These are phyloP conservation scores for Subacronicta megacephala DNA, from an alignment of 2,888 invertebrate species.

Conservation along the genomic window DNA sequence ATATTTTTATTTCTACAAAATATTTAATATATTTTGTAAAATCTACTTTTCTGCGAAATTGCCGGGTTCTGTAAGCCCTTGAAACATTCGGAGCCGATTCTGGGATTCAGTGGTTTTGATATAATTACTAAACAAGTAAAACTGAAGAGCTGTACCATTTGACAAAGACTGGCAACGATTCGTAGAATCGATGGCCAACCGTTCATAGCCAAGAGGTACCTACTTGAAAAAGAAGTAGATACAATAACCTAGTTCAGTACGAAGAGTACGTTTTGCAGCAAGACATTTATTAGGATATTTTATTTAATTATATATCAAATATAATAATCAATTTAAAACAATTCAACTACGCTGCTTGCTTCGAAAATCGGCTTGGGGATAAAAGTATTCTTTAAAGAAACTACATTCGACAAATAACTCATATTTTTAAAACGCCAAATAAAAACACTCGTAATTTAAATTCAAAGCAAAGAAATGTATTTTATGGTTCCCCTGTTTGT, in stretches of 20 bases:
- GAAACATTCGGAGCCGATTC: background rate
- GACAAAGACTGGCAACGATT: slow-evolving; percentile 18
- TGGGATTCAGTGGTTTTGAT: slow-evolving; percentile 1
- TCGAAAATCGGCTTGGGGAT: too few species aligned
- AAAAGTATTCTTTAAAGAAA: too few species aligned
- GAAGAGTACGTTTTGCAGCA: background rate
- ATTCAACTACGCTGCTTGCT: too few species aligned
- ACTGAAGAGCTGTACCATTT: slow-evolving; percentile 21
- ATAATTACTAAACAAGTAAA: slow-evolving; percentile 13
- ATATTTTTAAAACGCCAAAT: slow-evolving; percentile 38
- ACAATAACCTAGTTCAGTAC: slow-evolving; percentile 31
- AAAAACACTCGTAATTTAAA: slow-evolving; percentile 52
- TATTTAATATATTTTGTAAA: too few species aligned
- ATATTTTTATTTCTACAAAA: too few species aligned
- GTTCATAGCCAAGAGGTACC: slow-evolving; percentile 20
- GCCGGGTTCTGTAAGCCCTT: background rate
- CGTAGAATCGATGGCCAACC: slow-evolving; percentile 15
- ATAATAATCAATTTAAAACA: too few species aligned
- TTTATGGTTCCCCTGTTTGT: slow-evolving; percentile 64
- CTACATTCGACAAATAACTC: slow-evolving; percentile 15
- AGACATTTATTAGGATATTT: too few species aligned
- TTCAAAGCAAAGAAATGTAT: slow-evolving; percentile 53
- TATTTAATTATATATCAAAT: too few species aligned
- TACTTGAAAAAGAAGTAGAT: slow-evolving; percentile 34
- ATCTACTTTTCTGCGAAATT: too few species aligned